phyloP scores from a whole-genome alignment of 1,140 invertebrate species.

The Drosophila melanogaster region DNA sequence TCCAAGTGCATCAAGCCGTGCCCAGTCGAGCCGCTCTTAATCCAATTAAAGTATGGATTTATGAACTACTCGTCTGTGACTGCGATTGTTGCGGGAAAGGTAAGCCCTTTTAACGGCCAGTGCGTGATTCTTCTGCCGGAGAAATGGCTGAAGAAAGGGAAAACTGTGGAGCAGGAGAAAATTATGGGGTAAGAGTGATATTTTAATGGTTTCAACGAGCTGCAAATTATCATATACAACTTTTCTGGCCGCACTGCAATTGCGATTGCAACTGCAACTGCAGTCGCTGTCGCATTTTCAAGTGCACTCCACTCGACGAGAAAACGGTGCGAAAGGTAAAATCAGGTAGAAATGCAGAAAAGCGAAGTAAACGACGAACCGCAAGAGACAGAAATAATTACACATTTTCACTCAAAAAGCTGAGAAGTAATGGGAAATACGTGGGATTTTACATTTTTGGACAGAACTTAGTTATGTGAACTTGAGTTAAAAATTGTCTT shows the following conservation, averaged over 20 bases:
- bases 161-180: background rate
- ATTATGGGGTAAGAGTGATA: background rate
- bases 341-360: conserved; percentile 18
- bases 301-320: conserved; percentile 63
- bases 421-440: conserved; percentile 6
- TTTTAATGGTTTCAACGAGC: conserved; percentile 51
- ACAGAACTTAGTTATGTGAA: background rate
- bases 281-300: conserved; percentile 53
- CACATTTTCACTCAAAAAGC: conserved; percentile 29
- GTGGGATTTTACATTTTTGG: background rate
- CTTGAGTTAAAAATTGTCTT: background rate
- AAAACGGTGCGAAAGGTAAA: conserved; percentile 60
- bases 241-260: conserved; percentile 21
- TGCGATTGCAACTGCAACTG: conserved; percentile 20
- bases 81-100: conserved; percentile 19
- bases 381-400: conserved; percentile 68
- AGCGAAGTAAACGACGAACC: conserved; percentile 50
- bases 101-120: conserved; percentile 62
- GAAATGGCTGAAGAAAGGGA: conserved; percentile 13
- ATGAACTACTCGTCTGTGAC: conserved; percentile 56
- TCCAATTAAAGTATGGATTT: conserved; percentile 81
- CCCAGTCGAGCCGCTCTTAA: conserved; percentile 71
- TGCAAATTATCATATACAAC: conserved; percentile 62
- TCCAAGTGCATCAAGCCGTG: conserved; percentile 32
- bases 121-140: conserved; percentile 46